These are phyloP conservation scores for Microctonus hyperodae DNA, from an alignment of 2,888 invertebrate genomes.

Conservation along the genomic window DNA sequence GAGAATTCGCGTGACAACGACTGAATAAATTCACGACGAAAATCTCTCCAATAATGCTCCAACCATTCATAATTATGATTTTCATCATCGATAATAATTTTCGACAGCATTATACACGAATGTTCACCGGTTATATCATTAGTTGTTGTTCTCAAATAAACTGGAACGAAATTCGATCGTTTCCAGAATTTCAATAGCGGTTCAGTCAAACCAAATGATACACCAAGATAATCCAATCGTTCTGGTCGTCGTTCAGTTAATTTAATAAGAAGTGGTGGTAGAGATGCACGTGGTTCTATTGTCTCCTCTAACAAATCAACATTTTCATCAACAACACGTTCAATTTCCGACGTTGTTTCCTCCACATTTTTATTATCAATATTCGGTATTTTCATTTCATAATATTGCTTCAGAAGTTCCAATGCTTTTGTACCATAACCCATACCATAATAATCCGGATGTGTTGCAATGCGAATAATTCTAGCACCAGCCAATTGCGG, in stretches of 20 bases:
- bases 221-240: slow-evolving; percentile 90
- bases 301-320: slow-evolving; percentile 75
- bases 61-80: slow-evolving; percentile 71
- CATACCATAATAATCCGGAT: slow-evolving; percentile 97
- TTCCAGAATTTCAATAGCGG: slow-evolving; percentile 95
- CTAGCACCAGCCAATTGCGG: slow-evolving; percentile 89
- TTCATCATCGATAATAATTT: slow-evolving; percentile 67
- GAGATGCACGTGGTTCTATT: slow-evolving; percentile 77
- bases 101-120: slow-evolving; percentile 93
- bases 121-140: slow-evolving; percentile 98
- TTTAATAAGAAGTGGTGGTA: slow-evolving; percentile 89
- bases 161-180: slow-evolving; percentile 79
- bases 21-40: slow-evolving; percentile 79
- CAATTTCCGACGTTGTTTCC: slow-evolving; percentile 61
- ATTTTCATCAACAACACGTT: slow-evolving; percentile 67
- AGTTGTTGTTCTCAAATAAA: slow-evolving; percentile 90
- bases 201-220: slow-evolving; percentile 90
- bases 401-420: slow-evolving; percentile 86
- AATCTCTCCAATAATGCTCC: slow-evolving; percentile 83
- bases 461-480: slow-evolving; percentile 95
- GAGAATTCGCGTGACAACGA: slow-evolving; percentile 80
- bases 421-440: slow-evolving; percentile 94
- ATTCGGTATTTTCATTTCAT: slow-evolving; percentile 79
- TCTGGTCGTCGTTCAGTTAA: slow-evolving; percentile 86
- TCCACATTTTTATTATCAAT: slow-evolving; percentile 68